These are phyloP conservation scores for Apoda limacodes DNA, from an alignment of 2,888 invertebrate species.

Conservation along the genomic window DNA sequence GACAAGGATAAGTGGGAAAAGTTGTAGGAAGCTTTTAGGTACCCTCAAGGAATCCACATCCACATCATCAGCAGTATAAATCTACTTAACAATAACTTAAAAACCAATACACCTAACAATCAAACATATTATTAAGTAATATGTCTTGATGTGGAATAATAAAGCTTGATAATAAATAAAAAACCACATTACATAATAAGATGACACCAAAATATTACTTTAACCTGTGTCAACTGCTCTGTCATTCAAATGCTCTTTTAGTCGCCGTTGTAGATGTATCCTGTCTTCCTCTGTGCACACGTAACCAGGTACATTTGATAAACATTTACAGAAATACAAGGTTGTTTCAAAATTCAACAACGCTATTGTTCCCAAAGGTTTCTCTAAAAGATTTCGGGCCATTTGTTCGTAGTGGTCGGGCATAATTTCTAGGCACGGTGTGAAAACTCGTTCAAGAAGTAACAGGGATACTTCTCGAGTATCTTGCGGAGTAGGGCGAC, in stretches of 20 bases:
- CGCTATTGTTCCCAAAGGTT: slow-evolving; percentile 57
- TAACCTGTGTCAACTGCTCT: slow-evolving; percentile 21
- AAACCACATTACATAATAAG: no score
- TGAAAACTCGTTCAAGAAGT: slow-evolving; percentile 64
- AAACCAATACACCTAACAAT: no score
- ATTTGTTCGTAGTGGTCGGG: slow-evolving; percentile 70
- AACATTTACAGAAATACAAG: no score
- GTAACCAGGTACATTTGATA: slow-evolving; percentile 60
- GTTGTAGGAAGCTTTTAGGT: no score
- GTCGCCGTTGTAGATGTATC: slow-evolving; percentile 16
- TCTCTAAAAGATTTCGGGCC: slow-evolving; percentile 66
- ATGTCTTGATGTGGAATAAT: no score
- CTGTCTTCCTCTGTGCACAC: slow-evolving; percentile 31
- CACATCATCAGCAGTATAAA: no score
- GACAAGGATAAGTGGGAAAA: no score
- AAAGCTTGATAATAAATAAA: no score
- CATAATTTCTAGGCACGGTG: slow-evolving; percentile 62
- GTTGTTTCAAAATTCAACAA: slow-evolving; percentile 59
- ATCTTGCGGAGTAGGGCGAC: slow-evolving; percentile 67
- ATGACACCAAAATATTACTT: no score
- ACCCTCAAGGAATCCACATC: no score
- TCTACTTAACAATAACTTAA: no score
- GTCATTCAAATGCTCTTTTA: slow-evolving; percentile 19
- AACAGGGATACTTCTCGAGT: slow-evolving; percentile 65
- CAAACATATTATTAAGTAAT: no score